Conservation (phyloP, 1,140 invertebrate species). For the Pseudomyrmex cubaensis region DNA sequence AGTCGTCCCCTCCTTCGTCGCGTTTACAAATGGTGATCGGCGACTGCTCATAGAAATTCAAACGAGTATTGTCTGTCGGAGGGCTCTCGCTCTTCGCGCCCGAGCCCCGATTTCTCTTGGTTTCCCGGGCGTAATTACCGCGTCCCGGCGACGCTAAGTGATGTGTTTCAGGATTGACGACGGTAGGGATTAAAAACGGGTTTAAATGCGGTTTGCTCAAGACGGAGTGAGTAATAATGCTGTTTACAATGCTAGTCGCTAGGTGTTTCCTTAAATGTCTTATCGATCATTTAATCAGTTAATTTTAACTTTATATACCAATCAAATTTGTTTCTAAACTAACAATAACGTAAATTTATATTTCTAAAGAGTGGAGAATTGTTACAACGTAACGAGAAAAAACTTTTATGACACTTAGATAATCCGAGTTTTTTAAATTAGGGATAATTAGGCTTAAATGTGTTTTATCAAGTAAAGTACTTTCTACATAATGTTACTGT, state of each 20-base stretch:
- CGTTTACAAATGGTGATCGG: constrained; percentile 44
- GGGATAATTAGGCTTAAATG: neutral
- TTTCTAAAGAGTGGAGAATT: neutral
- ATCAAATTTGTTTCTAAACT: neutral
- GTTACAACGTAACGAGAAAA: neutral
- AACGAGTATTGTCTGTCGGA: constrained; percentile 67
- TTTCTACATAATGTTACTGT: neutral
- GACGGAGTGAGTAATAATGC: constrained; percentile 9
- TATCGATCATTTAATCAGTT: neutral
- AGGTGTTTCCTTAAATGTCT: neutral
- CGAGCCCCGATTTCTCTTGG: constrained; percentile 58
- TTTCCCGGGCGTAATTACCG: constrained; percentile 63
- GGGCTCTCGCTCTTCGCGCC: constrained; percentile 8
- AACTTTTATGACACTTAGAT: neutral
- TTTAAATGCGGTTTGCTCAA: constrained; percentile 18
- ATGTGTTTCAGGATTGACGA: constrained; percentile 18
- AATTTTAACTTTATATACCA: neutral
- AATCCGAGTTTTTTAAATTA: neutral
- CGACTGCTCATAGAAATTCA: constrained; percentile 64
- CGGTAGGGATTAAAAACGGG: constrained; percentile 13
- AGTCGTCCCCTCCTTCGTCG: constrained; percentile 18
- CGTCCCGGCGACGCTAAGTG: constrained; percentile 17
- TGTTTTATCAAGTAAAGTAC: neutral
- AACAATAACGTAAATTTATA: neutral
- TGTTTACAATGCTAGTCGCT: constrained; percentile 6